Conservation (phyloP, 2,797 vertebrate species). For the Vultur gryphus region DNA sequence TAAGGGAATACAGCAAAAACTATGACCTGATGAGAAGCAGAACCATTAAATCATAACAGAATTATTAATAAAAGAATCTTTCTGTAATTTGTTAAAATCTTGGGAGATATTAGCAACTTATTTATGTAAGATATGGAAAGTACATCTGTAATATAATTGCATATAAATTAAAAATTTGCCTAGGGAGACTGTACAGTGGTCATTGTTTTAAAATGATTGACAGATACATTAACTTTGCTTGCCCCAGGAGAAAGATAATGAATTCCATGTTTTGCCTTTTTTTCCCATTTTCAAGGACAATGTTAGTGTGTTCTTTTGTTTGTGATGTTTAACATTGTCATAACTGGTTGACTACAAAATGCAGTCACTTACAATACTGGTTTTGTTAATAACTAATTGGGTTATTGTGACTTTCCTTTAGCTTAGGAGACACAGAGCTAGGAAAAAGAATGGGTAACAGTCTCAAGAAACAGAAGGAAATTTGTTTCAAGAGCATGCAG, state of each 20-base stretch:
- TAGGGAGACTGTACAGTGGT: background rate
- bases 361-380: background rate
- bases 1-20: background rate
- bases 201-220: conserved; percentile 38
- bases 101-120: background rate
- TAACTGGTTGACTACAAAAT: background rate
- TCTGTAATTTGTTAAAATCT: background rate
- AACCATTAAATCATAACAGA: background rate
- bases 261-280: conserved; percentile 26
- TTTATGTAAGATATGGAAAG: conserved; percentile 26
- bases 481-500: background rate
- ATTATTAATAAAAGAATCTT: background rate
- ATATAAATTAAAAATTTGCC: conserved; percentile 32
- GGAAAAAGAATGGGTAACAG: background rate
- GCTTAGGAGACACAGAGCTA: background rate
- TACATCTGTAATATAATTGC: background rate
- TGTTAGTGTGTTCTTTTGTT: background rate
- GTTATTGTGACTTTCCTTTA: conserved; percentile 18
- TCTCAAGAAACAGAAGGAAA: background rate
- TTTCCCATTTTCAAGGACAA: conserved; percentile 41
- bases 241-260: conserved; percentile 20
- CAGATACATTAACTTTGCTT: conserved; percentile 7
- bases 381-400: background rate
- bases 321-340: background rate
- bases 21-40: background rate